phyloP scores from a whole-genome alignment of 2,888 invertebrate species.

The Bellardia pandia region DNA sequence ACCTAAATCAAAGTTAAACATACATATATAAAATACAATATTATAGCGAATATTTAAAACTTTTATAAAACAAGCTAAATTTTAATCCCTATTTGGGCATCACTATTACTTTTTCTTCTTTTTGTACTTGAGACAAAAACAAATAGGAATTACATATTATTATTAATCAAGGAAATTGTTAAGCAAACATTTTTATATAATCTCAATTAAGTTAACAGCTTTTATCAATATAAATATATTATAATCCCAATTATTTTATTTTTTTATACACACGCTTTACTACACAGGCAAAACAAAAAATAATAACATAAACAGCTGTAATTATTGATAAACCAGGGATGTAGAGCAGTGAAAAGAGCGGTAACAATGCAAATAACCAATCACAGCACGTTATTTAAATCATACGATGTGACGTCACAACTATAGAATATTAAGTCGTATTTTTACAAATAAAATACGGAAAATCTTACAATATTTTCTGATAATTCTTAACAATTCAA shows the following conservation, averaged over 20 bases:
- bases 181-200: background rate
- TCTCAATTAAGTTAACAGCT: background rate
- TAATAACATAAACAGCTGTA: slow-evolving; percentile 74
- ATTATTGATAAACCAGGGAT: background rate
- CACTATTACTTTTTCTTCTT: no score
- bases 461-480: slow-evolving; percentile 32
- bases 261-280: background rate
- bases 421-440: slow-evolving; percentile 35
- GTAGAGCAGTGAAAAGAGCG: slow-evolving; percentile 45
- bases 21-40: no score
- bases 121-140: no score
- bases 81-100: no score
- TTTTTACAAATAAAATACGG: slow-evolving; percentile 20
- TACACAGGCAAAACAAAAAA: slow-evolving; percentile 34
- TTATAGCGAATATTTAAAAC: no score
- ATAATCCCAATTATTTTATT: background rate
- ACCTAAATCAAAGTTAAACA: no score
- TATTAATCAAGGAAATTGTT: no score
- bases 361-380: slow-evolving; percentile 78
- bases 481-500: background rate
- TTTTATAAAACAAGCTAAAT: no score
- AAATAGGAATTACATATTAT: no score
- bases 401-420: slow-evolving; percentile 83
- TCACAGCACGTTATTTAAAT: slow-evolving; percentile 80
- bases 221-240: background rate